A percentile compares a stretch with the other conserved stretches of the same genome.
Evolutionary conservation across 2,113 vertebrate species (phyloP).

Genomic region (Chunga burmeisteri): DNA sequence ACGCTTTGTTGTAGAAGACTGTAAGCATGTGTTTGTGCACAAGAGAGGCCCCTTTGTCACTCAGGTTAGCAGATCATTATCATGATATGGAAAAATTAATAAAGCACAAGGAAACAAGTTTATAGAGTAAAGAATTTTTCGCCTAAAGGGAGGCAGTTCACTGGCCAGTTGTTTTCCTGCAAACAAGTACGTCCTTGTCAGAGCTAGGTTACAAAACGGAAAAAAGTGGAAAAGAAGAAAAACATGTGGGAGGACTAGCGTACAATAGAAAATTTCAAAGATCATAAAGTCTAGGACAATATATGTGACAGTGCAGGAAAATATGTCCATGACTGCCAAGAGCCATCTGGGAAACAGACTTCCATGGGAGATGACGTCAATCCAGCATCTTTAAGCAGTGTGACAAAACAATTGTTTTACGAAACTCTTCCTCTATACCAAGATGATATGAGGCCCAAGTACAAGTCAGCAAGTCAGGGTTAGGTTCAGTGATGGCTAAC

Average conservation of each 20-base stretch:
- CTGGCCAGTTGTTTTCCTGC: not conserved
- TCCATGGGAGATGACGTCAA: not conserved
- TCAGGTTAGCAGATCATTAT: not conserved
- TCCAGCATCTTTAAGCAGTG: fast-evolving
- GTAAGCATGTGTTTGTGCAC: not conserved
- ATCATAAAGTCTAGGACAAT: not conserved
- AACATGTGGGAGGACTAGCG: not conserved
- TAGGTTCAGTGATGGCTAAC: too few species aligned
- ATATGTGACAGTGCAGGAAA: not conserved
- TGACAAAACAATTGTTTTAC: not conserved
- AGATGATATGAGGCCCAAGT: not conserved
- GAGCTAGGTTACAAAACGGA: not conserved
- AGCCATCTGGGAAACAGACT: not conserved
- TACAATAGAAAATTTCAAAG: not conserved
- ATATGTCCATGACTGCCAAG: not conserved
- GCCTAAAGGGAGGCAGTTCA: not conserved
- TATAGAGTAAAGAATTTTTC: not conserved
- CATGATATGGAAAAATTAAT: not conserved
- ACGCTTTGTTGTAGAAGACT: not conserved
- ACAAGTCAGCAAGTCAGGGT: too few species aligned
- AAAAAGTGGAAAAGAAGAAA: not conserved
- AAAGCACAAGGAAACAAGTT: not conserved
- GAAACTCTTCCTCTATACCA: not conserved
- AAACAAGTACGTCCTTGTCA: not conserved
- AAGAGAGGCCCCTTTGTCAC: not conserved